Conservation (phyloP, 2,888 invertebrate species). For the Conus canariensis region DNA sequence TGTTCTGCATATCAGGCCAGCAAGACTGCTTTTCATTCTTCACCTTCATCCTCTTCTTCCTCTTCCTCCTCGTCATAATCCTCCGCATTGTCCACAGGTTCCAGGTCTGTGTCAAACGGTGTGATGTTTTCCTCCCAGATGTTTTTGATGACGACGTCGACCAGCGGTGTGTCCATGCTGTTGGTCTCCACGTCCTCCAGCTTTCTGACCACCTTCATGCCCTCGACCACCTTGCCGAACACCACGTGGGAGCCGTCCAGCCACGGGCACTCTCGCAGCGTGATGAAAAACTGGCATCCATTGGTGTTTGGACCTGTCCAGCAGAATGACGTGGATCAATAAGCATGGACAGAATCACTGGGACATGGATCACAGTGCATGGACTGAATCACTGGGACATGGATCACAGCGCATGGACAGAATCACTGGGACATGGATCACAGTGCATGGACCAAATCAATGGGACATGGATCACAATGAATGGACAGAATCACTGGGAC, state of each 20-base stretch:
- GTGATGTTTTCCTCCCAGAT: slow-evolving; percentile 82
- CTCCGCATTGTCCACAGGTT: slow-evolving; percentile 27
- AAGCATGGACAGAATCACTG: neutral
- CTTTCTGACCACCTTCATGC: slow-evolving; percentile 89
- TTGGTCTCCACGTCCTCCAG: slow-evolving; percentile 89
- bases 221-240: slow-evolving; percentile 90
- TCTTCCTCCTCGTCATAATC: slow-evolving; percentile 17
- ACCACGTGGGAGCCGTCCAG: slow-evolving; percentile 92
- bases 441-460: neutral
- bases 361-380: neutral
- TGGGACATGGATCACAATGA: neutral
- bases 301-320: slow-evolving; percentile 89
- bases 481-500: slow-evolving; percentile 32
- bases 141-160: slow-evolving; percentile 85
- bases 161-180: slow-evolving; percentile 84
- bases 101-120: slow-evolving; percentile 54
- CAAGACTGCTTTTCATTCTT: slow-evolving; percentile 80
- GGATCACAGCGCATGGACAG: neutral
- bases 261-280: slow-evolving; percentile 92
- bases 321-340: slow-evolving; percentile 20
- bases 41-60: slow-evolving; percentile 85
- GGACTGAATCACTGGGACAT: neutral
- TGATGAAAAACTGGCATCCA: slow-evolving; percentile 96
- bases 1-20: too few relatives aligned
- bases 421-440: neutral